Conservation (phyloP, 2,888 invertebrate genomes). For the Folsomia manolachei region DNA sequence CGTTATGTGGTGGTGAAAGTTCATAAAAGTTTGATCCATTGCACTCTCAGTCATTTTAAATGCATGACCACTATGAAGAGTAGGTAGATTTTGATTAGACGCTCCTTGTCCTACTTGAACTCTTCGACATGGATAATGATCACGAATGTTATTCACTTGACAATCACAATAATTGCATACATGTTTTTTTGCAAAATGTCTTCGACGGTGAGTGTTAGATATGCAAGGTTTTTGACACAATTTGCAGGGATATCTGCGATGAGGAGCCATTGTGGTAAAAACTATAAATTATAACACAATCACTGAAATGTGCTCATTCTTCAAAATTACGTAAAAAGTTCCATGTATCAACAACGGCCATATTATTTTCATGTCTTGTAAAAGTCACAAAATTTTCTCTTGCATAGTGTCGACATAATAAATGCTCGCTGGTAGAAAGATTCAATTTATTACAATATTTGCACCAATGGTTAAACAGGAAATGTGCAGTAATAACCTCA, state of each 20-base stretch:
- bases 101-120: background rate
- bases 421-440: background rate
- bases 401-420: too few relatives aligned
- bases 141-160: background rate
- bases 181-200: background rate
- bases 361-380: too few relatives aligned
- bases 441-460: too few relatives aligned
- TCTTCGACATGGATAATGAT: background rate
- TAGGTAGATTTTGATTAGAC: background rate
- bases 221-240: background rate
- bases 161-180: background rate
- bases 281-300: too few relatives aligned
- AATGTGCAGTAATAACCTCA: too few relatives aligned
- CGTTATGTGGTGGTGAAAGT: background rate
- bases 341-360: too few relatives aligned
- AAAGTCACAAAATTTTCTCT: too few relatives aligned
- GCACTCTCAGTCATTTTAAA: background rate
- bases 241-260: background rate
- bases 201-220: background rate
- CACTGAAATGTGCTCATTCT: background rate
- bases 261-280: too few relatives aligned
- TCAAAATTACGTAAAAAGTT: too few relatives aligned
- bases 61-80: background rate
- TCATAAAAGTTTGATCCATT: background rate
- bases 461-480: too few relatives aligned